Evolutionary conservation across 2,888 invertebrate genomes (phyloP).

Genomic region (Oscheius onirici): DNA sequence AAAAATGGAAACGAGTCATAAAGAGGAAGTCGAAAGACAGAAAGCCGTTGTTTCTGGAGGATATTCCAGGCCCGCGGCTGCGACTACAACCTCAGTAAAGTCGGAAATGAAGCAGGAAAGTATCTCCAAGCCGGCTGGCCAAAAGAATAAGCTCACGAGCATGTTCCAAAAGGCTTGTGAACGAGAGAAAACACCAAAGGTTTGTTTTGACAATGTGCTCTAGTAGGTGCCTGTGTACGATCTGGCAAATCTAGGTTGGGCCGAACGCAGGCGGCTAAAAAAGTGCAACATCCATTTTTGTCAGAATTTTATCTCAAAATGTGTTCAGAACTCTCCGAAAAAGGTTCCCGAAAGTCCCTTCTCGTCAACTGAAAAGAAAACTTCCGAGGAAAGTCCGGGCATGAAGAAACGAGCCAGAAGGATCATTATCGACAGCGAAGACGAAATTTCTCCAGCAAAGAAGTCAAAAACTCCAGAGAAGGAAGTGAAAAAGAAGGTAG

Average conservation of each 20-base stretch:
- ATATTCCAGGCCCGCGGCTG: background rate
- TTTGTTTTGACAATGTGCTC: too few species aligned
- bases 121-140: background rate
- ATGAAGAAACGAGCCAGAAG: constrained; percentile 10
- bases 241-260: too few species aligned
- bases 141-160: constrained; percentile 13
- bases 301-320: too few species aligned
- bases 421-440: constrained; percentile 34
- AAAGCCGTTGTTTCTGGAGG: background rate
- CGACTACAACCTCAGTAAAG: background rate
- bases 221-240: too few species aligned
- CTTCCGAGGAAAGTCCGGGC: background rate
- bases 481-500: background rate
- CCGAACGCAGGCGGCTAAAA: too few species aligned
- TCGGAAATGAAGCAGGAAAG: background rate
- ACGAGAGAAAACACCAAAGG: constrained; percentile 30
- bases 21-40: constrained; percentile 15
- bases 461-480: constrained; percentile 13
- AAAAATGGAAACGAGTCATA: constrained; percentile 25
- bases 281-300: too few species aligned
- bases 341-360: constrained; percentile 32
- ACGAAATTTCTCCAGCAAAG: constrained; percentile 1
- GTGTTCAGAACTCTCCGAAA: constrained; percentile 31
- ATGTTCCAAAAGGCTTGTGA: constrained; percentile 30
- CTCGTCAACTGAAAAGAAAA: constrained; percentile 23